phyloP scores from a whole-genome alignment of 35 echinoderm and acorn worm genomes.

The Hemicentrotus pulcherrimus region DNA sequence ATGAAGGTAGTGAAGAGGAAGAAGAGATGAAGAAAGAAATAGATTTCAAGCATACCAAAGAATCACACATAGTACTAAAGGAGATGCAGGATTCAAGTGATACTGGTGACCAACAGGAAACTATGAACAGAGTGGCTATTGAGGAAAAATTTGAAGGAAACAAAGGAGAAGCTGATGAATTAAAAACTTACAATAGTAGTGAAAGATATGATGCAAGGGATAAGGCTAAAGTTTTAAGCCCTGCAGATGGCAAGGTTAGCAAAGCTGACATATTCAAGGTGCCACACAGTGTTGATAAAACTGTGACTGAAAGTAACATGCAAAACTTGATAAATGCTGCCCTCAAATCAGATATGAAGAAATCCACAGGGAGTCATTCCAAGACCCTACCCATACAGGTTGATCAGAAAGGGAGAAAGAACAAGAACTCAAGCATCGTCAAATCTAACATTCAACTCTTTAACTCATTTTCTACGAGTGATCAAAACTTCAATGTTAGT shows the following conservation, averaged over 20 bases:
- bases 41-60: neutral
- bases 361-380: neutral
- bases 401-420: neutral
- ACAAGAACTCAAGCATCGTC: conserved; percentile 59
- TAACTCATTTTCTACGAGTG: conserved; percentile 65
- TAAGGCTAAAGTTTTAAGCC: neutral
- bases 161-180: neutral
- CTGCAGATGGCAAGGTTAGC: neutral
- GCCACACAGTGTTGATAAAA: neutral
- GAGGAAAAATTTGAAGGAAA: neutral
- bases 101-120: neutral
- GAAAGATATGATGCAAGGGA: neutral
- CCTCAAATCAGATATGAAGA: conserved; percentile 31
- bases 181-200: neutral
- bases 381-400: neutral
- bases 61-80: neutral
- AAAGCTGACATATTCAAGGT: conserved; percentile 28
- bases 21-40: neutral
- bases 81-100: neutral
- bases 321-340: conserved; percentile 19
- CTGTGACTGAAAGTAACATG: neutral
- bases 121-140: neutral
- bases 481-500: conserved; percentile 41
- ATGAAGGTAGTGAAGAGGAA: conserved; percentile 29
- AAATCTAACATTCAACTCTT: conserved; percentile 79